phyloP scores from a whole-genome alignment of 1,140 invertebrate genomes.

The Brachionus manjavacas region DNA sequence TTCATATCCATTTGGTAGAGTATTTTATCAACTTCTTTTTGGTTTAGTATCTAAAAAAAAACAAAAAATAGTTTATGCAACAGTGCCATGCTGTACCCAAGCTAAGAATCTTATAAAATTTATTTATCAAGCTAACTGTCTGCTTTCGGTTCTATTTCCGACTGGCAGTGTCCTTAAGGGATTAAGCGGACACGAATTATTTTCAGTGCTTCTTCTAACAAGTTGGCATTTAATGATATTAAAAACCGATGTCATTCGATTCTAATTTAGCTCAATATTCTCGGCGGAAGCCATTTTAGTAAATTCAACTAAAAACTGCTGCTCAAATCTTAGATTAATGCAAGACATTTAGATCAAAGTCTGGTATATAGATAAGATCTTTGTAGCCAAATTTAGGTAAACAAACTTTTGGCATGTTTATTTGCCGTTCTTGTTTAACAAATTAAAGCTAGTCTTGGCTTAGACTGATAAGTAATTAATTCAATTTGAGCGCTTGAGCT shows the following conservation, averaged over 20 bases:
- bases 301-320: not conserved
- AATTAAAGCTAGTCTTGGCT: not conserved
- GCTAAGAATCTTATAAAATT: not conserved
- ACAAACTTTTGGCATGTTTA: slow-evolving; percentile 1
- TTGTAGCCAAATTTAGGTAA: not conserved
- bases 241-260: not conserved
- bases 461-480: not conserved
- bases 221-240: not conserved
- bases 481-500: not conserved
- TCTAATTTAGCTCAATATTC: not conserved
- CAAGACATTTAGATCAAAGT: not conserved
- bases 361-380: not conserved
- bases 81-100: not conserved
- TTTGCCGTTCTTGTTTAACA: not conserved
- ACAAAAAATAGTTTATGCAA: not conserved
- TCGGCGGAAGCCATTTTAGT: not conserved
- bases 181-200: not conserved
- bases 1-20: not conserved
- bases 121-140: not conserved
- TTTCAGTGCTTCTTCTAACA: not conserved
- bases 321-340: not conserved
- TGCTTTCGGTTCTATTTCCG: not conserved
- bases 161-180: not conserved
- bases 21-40: not conserved
- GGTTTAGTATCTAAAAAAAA: not conserved